Base-by-base conservation (phyloP, 2,113 vertebrate genomes). In the Irena cyanogastra region DNA sequence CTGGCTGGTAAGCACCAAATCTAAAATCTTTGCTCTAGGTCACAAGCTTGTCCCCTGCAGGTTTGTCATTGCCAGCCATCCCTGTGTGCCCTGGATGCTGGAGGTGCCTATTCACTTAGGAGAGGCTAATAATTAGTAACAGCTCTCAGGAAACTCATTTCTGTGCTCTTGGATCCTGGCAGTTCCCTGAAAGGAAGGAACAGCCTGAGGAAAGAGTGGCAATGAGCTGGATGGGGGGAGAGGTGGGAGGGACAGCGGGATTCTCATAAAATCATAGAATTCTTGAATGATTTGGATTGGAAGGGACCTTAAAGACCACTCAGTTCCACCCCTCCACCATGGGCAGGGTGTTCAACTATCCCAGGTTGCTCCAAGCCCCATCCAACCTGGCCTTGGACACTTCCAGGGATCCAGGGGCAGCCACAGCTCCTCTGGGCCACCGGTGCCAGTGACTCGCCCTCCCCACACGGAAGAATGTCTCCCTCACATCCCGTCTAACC, bases 11-110 rank as follows among this genome's bases (percentile, higher is more conserved):
- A 52, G 82, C 37, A n/a, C 14, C 26, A 24, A 41, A 24, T 72
- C 23, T 28, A 14, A 89, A 64, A 16, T 18, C 33, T 66, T 44
- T 35, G n/a, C 50, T 30, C 2, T 19, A 30, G 60, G 49, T 49
- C 37, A 42, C 27, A 16, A 3, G 6, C 12, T 53, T 39, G 54
- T 27, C n/a, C 33, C 12, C 71, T 84, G 42, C 30, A 23, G 47
- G 28, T 50, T 75, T 21, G 15, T 45, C 37, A 4, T 3, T 5
- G 16, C n/a, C 37, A 69, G 13, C 41, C 42, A 47, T 7, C 13
- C 39, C 4, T 1, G 2, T 0, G 31, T 20, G 47, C 37, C 60
- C 47, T 21, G 60, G n/a, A 3, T 57, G 11, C 47, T 3, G 24
- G 49, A 39, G 24, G 12, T 57, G 39, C 33, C 72, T 7, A 0